Conservation (phyloP, 2,888 invertebrate genomes). For the Subacronicta megacephala region DNA sequence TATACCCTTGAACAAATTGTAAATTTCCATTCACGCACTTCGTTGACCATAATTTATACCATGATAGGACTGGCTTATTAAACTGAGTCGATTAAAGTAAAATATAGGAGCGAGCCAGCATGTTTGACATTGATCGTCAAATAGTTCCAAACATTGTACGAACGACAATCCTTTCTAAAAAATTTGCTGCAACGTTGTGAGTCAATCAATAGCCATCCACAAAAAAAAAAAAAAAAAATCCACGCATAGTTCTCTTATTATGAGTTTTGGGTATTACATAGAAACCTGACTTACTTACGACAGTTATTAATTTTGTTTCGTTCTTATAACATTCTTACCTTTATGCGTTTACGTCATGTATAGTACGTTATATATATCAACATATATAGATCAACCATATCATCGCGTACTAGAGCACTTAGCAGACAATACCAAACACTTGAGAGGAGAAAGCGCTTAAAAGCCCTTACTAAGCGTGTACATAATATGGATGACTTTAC, state of each 20-base stretch:
- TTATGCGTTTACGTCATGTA: neutral
- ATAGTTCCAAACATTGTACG: conserved; percentile 56
- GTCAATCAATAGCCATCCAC: conserved; percentile 28
- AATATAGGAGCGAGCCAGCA: conserved; percentile 56
- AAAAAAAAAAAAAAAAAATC: no score
- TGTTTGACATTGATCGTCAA: conserved; percentile 58
- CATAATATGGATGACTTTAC: conserved; percentile 47
- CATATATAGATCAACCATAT: conserved; percentile 28
- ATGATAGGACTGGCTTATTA: conserved; percentile 46
- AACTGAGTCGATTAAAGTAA: conserved; percentile 53
- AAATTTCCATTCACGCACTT: conserved; percentile 47
- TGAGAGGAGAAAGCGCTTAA: conserved; percentile 43
- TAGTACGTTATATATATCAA: neutral
- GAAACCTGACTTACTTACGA: neutral
- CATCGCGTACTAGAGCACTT: conserved; percentile 33
- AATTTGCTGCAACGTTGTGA: conserved; percentile 34
- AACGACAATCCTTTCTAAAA: conserved; percentile 62
- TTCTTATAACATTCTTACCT: neutral
- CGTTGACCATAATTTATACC: conserved; percentile 48
- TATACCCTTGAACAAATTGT: conserved; percentile 46
- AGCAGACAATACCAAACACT: conserved; percentile 34
- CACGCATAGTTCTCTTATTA: neutral
- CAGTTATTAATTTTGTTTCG: conserved; percentile 1
- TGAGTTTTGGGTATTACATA: neutral
- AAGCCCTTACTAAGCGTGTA: conserved; percentile 38